phyloP scores from a whole-genome alignment of 2,113 vertebrate genomes.

The Macquaria australasica region DNA sequence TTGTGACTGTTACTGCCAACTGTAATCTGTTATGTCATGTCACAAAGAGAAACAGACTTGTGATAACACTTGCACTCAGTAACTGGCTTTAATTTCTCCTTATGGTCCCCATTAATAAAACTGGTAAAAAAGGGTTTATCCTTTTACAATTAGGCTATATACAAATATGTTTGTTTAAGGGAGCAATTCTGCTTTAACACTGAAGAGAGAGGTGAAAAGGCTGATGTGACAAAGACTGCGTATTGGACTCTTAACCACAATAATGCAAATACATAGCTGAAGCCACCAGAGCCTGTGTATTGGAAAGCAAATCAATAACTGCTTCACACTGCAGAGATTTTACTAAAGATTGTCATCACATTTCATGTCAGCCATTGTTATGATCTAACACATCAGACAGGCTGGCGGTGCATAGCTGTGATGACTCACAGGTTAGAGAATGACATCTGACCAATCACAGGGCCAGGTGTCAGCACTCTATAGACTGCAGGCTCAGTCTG shows the following conservation, averaged over 20 bases:
- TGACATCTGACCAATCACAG: constrained; percentile 32
- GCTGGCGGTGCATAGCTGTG: background rate
- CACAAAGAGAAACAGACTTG: constrained; percentile 8
- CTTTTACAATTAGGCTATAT: too few species aligned
- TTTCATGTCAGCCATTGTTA: constrained; percentile 13
- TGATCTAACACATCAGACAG: constrained; percentile 30
- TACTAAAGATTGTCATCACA: constrained; percentile 6
- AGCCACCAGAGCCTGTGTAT: background rate
- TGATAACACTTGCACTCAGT: background rate
- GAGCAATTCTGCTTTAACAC: background rate
- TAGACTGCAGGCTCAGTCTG: constrained; percentile 15
- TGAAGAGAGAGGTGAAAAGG: background rate
- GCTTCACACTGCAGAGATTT: background rate
- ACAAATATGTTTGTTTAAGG: background rate
- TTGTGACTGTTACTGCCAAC: background rate
- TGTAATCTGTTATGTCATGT: too few species aligned
- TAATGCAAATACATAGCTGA: background rate
- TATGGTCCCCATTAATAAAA: constrained; percentile 2
- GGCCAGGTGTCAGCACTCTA: constrained; percentile 41
- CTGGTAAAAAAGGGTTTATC: background rate
- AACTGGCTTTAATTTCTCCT: constrained; percentile 14
- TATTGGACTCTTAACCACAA: background rate
- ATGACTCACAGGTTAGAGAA: constrained; percentile 57
- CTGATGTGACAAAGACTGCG: background rate
- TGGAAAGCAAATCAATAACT: background rate